Evolutionary conservation across 2,113 vertebrate genomes (phyloP).

Genomic region (Rattus norvegicus): GRCr8 NC_086039.1:92548001-92548500

Average conservation of each 20-base stretch:
- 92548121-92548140: slow-evolving; percentile 88
- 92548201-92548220: slow-evolving; percentile 84
- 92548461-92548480: neutral
- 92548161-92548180: slow-evolving; percentile 81
- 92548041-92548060: slow-evolving; percentile 87
- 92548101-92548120: slow-evolving; percentile 87
- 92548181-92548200: slow-evolving; percentile 82
- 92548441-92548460: neutral
- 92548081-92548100: slow-evolving; percentile 89
- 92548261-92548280: slow-evolving; percentile 41
- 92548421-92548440: neutral
- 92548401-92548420: slow-evolving; percentile 72
- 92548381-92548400: slow-evolving; percentile 80
- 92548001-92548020: slow-evolving; percentile 87
- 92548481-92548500: neutral
- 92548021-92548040: slow-evolving; percentile 82
- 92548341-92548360: slow-evolving; percentile 78
- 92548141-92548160: slow-evolving; percentile 84
- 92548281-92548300: slow-evolving; percentile 79
- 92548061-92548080: slow-evolving; percentile 88
- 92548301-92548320: slow-evolving; percentile 79
- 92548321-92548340: slow-evolving; percentile 59
- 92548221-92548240: slow-evolving; percentile 76
- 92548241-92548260: slow-evolving; percentile 81
- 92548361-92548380: slow-evolving; percentile 79